These are phyloP conservation scores for Mustela nigripes DNA, from an alignment of 2,113 vertebrate species.

Conservation along the genomic window DNA sequence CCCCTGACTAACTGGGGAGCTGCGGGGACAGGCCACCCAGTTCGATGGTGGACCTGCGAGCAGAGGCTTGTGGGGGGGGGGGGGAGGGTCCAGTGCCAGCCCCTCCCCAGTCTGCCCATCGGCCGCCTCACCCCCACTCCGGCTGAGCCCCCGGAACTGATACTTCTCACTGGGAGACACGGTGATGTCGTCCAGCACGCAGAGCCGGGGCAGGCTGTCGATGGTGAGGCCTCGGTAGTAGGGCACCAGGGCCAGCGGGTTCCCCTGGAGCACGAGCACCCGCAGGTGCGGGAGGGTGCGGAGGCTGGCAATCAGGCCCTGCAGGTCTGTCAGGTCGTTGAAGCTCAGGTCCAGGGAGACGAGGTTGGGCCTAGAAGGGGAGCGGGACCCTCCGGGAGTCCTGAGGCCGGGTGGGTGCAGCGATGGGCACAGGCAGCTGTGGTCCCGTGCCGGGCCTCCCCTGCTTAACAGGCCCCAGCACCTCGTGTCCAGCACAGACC, in stretches of 20 bases:
- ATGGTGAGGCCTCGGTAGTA: conserved; percentile 91
- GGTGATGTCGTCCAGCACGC: conserved; percentile 87
- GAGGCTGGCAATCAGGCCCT: conserved; percentile 84
- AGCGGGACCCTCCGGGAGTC: accelerated
- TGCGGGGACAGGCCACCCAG: not conserved
- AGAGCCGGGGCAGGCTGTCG: conserved; percentile 90
- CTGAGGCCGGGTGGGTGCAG: too few species aligned
- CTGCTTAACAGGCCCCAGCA: not conserved
- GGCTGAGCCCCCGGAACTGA: conserved; percentile 85
- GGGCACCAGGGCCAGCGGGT: conserved; percentile 90
- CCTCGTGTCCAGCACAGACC: accelerated
- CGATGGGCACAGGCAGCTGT: not conserved
- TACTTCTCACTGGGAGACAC: conserved; percentile 87
- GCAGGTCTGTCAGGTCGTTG: conserved; percentile 89
- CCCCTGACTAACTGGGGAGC: accelerated
- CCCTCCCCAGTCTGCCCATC: accelerated
- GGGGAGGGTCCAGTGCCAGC: not conserved
- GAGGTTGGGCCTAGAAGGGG: conserved; percentile 90
- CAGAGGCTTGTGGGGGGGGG: too few species aligned
- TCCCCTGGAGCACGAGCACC: conserved; percentile 91
- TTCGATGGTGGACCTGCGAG: accelerated
- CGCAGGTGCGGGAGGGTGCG: conserved; percentile 86
- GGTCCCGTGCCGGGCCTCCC: accelerated
- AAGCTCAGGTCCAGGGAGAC: conserved; percentile 94
- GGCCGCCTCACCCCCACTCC: conserved; percentile 85